Evolutionary conservation across 1,140 invertebrate genomes (phyloP).

Genomic region (Penaeus vannamei): DNA sequence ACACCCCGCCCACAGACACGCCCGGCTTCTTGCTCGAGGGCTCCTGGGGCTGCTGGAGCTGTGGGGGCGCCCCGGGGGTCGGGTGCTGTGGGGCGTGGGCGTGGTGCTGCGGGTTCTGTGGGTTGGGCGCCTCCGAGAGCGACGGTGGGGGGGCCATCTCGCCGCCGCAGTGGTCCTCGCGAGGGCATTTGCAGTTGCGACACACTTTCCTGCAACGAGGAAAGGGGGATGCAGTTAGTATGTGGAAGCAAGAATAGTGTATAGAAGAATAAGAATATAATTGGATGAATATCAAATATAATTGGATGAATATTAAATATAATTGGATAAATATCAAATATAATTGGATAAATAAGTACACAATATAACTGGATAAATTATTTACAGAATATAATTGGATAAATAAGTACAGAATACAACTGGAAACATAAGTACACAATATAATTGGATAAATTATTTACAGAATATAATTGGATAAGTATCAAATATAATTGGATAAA

Average conservation of each 20-base stretch:
- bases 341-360: background rate
- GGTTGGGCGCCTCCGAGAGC: conserved; percentile 52
- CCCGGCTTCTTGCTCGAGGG: conserved; percentile 44
- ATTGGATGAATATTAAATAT: no score
- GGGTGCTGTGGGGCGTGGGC: conserved; percentile 38
- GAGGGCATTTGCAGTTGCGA: conserved; percentile 80
- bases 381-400: no score
- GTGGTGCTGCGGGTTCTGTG: conserved; percentile 29
- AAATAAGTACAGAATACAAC: no score
- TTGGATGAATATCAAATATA: no score
- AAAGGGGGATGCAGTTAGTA: background rate
- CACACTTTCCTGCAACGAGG: conserved; percentile 79
- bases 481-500: background rate
- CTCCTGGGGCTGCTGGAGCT: conserved; percentile 28
- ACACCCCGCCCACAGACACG: conserved; percentile 70
- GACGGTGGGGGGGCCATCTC: conserved; percentile 68
- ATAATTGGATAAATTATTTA: no score
- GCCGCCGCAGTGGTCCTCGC: conserved; percentile 76
- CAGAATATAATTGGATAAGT: no score
- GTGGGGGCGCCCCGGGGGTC: conserved; percentile 3
- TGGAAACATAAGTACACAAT: no score
- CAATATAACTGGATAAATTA: background rate
- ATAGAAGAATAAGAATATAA: no score
- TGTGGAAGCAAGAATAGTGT: no score
- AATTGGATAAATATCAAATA: no score